A percentile compares a stretch with the other conserved stretches of the same genome.
phyloP scores from a whole-genome alignment of 1,140 invertebrate species.

The Druon quercuslanigerum region DNA sequence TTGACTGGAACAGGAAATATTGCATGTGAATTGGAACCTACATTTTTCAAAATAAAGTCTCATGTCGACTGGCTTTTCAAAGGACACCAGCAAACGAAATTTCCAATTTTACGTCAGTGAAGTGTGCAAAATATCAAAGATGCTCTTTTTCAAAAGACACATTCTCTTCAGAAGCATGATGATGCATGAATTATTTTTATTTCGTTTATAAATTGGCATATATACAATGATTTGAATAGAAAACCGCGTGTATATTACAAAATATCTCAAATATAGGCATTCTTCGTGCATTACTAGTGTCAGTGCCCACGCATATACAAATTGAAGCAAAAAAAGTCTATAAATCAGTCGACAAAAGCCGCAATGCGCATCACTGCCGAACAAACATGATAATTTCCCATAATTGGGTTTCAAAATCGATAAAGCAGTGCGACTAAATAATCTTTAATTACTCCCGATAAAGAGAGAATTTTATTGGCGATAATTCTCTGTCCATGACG shows the following conservation, averaged over 20 bases:
- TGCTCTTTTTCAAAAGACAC: neutral
- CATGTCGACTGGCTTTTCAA: no score
- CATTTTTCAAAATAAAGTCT: no score
- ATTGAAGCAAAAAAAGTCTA: neutral
- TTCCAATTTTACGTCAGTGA: no score
- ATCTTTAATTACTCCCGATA: neutral
- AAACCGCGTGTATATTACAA: conserved; percentile 5
- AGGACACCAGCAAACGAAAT: no score
- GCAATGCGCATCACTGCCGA: conserved; percentile 22
- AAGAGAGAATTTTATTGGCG: neutral
- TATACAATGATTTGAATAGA: neutral
- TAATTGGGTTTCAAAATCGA: conserved; percentile 22
- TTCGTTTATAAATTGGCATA: neutral
- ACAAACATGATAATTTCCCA: conserved; percentile 14
- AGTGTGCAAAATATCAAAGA: no score
- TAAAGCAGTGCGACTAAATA: conserved; percentile 14
- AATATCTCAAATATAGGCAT: conserved; percentile 26
- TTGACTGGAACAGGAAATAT: no score
- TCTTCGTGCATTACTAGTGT: conserved; percentile 8
- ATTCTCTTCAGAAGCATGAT: neutral
- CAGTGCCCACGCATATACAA: neutral
- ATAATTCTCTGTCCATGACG: neutral
- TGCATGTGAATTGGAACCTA: no score
- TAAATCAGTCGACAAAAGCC: conserved; percentile 13
- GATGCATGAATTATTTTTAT: neutral